These are phyloP conservation scores for Trinectes maculatus DNA, from an alignment of 2,113 vertebrate species.

Conservation along the genomic window DNA sequence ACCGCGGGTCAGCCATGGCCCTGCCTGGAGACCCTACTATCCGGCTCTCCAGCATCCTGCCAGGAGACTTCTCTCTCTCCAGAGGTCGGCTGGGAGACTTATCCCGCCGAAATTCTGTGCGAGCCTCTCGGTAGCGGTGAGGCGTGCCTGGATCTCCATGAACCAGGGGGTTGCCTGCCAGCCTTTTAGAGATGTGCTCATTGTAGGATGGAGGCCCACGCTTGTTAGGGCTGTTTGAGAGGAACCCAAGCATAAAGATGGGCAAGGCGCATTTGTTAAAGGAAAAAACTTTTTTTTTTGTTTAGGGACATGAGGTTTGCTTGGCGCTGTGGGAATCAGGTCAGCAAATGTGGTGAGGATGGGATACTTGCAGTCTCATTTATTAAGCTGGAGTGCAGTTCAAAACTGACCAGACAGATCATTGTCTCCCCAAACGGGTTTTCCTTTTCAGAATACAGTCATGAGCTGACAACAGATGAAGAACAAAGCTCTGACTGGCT, in stretches of 20 bases:
- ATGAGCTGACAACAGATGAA: neutral
- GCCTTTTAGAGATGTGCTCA: constrained; percentile 98
- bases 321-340: constrained; percentile 29
- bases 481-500: constrained; percentile 3
- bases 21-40: constrained; percentile 77
- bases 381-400: neutral
- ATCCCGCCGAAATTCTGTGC: constrained; percentile 93
- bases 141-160: constrained; percentile 92
- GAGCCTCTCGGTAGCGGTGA: constrained; percentile 94
- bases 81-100: constrained; percentile 91
- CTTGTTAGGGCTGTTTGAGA: constrained; percentile 91
- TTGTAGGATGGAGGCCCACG: constrained; percentile 97
- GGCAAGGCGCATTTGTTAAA: constrained; percentile 15
- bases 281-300: neutral
- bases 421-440: neutral
- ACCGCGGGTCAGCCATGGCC: constrained; percentile 87
- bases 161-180: constrained; percentile 88
- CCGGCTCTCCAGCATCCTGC: constrained; percentile 88
- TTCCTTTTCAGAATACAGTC: neutral
- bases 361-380: constrained; percentile 13
- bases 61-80: constrained; percentile 95
- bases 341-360: neutral
- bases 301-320: constrained; percentile 26
- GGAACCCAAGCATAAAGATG: constrained; percentile 32
- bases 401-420: constrained; percentile 5